Percentiles rank a stretch among this genome's conserved stretches.
These are phyloP conservation scores for Hyles vespertilio DNA, from an alignment of 1,140 invertebrate genomes.

Conservation along the genomic window DNA sequence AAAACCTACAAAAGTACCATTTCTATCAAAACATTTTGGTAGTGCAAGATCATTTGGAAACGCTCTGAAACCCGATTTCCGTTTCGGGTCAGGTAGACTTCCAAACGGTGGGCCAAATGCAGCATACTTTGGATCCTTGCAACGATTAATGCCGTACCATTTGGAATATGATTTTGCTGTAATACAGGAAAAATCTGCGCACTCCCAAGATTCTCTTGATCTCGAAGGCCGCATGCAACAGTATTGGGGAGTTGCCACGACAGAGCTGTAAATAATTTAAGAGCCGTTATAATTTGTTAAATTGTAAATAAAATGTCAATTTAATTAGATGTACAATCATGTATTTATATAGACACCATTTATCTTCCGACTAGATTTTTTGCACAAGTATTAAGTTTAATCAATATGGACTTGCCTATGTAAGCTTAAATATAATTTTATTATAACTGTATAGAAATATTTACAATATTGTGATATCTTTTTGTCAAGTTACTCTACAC, in stretches of 20 bases:
- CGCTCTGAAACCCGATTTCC: conserved; percentile 62
- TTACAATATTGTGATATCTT: conserved; percentile 51
- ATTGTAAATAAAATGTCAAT: conserved; percentile 66
- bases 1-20: conserved; percentile 73
- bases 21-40: conserved; percentile 86
- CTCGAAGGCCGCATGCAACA: conserved; percentile 88
- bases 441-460: conserved; percentile 44
- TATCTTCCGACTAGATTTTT: conserved; percentile 72
- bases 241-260: conserved; percentile 91
- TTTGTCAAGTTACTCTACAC: conserved; percentile 2
- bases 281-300: conserved; percentile 2
- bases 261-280: conserved; percentile 79
- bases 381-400: conserved; percentile 56
- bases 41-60: conserved; percentile 81
- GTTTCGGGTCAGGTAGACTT: conserved; percentile 66
- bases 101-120: conserved; percentile 86
- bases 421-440: conserved; percentile 35
- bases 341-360: conserved; percentile 66
- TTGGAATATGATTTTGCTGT: conserved; percentile 89
- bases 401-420: conserved; percentile 45
- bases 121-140: conserved; percentile 89
- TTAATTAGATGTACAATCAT: conserved; percentile 57
- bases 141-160: conserved; percentile 89
- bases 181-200: conserved; percentile 82
- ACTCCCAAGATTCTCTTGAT: conserved; percentile 82